These are phyloP conservation scores for Drosophila koepferae DNA, from an alignment of 2,888 invertebrate species.

Conservation along the genomic window DNA sequence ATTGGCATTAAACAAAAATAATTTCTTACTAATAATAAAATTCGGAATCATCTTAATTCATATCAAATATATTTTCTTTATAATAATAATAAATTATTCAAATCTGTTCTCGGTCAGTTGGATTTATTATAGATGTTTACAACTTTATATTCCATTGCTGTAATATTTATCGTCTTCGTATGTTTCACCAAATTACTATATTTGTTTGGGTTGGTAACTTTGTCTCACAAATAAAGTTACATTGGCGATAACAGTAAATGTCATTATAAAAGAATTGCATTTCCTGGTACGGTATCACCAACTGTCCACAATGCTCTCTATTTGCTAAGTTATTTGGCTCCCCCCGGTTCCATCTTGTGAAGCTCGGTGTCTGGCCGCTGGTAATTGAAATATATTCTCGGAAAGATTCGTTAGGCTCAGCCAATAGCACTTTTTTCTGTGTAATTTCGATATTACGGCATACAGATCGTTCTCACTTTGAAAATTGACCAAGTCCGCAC, in stretches of 20 bases:
- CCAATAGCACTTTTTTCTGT: conserved; percentile 1
- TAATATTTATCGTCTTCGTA: no score
- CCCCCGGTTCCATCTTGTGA: neutral
- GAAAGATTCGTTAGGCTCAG: conserved; percentile 10
- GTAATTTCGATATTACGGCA: neutral
- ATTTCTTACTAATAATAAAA: no score
- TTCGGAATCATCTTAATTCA: no score
- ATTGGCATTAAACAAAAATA: neutral
- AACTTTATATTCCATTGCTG: no score
- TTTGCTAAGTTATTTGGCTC: conserved; percentile 31
- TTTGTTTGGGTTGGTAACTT: conserved; percentile 23
- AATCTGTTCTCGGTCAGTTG: no score
- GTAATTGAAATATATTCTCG: conserved; percentile 13
- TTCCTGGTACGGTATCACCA: neutral
- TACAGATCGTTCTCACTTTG: conserved; percentile 1
- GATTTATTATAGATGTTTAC: no score
- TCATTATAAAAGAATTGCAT: conserved; percentile 20
- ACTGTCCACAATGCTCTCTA: conserved; percentile 21
- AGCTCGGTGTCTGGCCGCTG: conserved; percentile 1
- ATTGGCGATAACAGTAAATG: neutral
- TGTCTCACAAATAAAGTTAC: conserved; percentile 26
- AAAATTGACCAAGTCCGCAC: conserved; percentile 22
- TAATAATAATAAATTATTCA: no score
- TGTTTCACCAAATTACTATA: conserved; percentile 9
- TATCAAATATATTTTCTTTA: no score